Evolutionary conservation across 92 coral and sea anemone genomes (phyloP).

Genomic region (Porites rus): DNA sequence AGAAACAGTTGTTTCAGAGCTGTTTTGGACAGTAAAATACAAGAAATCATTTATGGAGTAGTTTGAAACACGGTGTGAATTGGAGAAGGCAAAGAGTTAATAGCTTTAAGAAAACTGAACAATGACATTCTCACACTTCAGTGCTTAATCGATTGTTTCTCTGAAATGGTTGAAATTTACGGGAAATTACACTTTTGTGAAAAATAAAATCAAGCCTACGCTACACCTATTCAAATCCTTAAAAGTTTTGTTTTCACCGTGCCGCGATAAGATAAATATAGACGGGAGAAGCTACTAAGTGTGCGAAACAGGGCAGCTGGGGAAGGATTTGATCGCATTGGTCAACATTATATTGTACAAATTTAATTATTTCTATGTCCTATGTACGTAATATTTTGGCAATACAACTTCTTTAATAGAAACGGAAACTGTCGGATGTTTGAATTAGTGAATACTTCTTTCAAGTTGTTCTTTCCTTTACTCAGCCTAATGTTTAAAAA

Average conservation of each 20-base stretch:
- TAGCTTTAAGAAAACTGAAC: constrained; percentile 6
- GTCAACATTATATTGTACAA: constrained; percentile 72
- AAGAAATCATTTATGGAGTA: too few species aligned
- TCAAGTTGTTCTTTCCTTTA: not conserved
- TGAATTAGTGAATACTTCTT: constrained; percentile 28
- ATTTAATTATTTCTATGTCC: constrained; percentile 61
- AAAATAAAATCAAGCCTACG: constrained; percentile 2
- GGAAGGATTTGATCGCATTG: constrained; percentile 35
- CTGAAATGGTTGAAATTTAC: constrained; percentile 3
- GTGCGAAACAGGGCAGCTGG: constrained; percentile 84
- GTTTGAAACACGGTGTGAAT: not conserved
- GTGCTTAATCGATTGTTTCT: constrained; percentile 18
- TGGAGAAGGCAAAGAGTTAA: not conserved
- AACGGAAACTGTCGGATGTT: constrained; percentile 43
- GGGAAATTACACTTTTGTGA: constrained; percentile 35
- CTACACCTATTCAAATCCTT: constrained; percentile 11
- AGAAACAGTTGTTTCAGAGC: not conserved
- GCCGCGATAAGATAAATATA: constrained; percentile 56
- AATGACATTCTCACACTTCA: constrained; percentile 38
- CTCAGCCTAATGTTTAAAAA: not conserved
- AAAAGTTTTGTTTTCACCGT: constrained; percentile 33
- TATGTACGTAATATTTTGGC: constrained; percentile 43
- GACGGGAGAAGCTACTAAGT: constrained; percentile 45
- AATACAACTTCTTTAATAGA: constrained; percentile 36
- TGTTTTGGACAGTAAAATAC: too few species aligned